Conservation (phyloP, 2,888 invertebrate species). For the Myopa testacea region DNA sequence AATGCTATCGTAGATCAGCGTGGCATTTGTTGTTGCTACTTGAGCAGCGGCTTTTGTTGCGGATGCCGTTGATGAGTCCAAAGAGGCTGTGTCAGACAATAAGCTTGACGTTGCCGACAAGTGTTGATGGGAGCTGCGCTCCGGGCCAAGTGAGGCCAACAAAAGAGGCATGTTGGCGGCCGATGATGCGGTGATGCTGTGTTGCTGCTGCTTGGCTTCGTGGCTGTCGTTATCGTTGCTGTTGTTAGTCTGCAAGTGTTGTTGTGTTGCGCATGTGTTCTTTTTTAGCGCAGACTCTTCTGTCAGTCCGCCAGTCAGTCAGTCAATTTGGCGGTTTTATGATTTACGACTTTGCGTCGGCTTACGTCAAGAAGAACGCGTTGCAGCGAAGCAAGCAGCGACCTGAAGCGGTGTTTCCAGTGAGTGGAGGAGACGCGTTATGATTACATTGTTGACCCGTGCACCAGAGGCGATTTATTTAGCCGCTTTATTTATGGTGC, state of each 20-base stretch:
- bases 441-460: constrained; percentile 64
- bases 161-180: constrained; percentile 44
- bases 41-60: constrained; percentile 39
- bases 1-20: constrained; percentile 47
- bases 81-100: constrained; percentile 9
- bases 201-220: constrained; percentile 41
- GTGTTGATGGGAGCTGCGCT: constrained; percentile 55
- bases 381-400: background rate
- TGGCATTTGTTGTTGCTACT: constrained; percentile 40
- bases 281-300: background rate
- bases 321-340: constrained; percentile 62
- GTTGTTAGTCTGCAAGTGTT: background rate
- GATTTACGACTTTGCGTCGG: constrained; percentile 59
- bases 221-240: constrained; percentile 48
- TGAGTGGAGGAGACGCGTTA: constrained; percentile 41
- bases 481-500: constrained; percentile 37
- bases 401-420: constrained; percentile 29
- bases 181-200: too few species aligned
- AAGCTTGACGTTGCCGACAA: constrained; percentile 47
- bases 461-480: constrained; percentile 58
- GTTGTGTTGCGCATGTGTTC: too few species aligned
- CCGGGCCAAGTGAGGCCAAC: constrained; percentile 53
- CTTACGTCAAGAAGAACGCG: too few species aligned
- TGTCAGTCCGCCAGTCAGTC: constrained; percentile 52
- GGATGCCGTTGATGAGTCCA: constrained; percentile 45